Base-by-base conservation (phyloP, 2,888 invertebrate genomes). In the Nipponacmea schrenckii region DNA sequence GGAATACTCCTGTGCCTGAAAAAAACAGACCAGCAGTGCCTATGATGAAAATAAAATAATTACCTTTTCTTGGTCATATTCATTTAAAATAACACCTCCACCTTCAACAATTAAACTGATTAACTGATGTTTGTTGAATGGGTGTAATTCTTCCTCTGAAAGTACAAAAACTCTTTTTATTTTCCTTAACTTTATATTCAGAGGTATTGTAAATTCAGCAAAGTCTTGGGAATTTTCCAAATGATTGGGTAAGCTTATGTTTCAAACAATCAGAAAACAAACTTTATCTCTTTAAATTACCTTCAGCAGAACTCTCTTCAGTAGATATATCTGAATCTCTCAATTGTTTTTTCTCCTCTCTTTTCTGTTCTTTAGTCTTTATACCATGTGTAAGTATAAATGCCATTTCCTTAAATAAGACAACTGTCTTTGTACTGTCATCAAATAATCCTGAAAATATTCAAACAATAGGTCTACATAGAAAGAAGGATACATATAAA, bases 21-120 rank as follows among this genome's bases (percentile, higher is more conserved):
- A n/a, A n/a, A n/a, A n/a, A n/a, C n/a, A n/a, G n/a, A n/a, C n/a
- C n/a, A n/a, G n/a, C n/a, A n/a, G n/a, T n/a, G n/a, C n/a, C n/a
- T n/a, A n/a, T n/a, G n/a, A n/a, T n/a, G n/a, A n/a, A n/a, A n/a
- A n/a, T 10, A 39, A 39, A 39, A 39, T 10, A 48, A 68, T 68
- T 71, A 83, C 80, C 77, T 74, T 62, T 10, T 63, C 62, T 1
- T 64, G 67, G 56, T 79, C 77, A 62, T 82, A 81, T 39, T 79
- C 77, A 0, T 92, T 91, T 77, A 93, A 91, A 0, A 93, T 91
- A 7, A 86, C 88, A 0, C 93, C 94, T 0, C 93, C 93, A 5
- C 92, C 93, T 0, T 91, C 91, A 68, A 91, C 91, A 44, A 94
- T 89, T 84, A 93, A 93, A 45, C 90, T 90, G 79, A 90, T 90